Evolutionary conservation across 92 coral and sea anemone species (phyloP).

Genomic region (Siderastrea radians): DNA sequence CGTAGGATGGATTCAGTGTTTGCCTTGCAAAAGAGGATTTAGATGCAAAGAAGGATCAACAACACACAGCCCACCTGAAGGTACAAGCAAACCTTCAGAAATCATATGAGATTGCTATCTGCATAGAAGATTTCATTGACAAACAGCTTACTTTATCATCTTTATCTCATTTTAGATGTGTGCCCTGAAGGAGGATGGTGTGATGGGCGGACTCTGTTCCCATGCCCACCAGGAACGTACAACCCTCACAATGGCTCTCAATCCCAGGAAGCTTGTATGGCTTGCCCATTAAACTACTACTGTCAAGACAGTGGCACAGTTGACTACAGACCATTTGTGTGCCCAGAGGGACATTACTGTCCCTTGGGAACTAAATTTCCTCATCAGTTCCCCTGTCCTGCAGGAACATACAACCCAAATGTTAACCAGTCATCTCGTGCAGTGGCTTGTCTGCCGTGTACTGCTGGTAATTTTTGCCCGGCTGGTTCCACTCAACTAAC

Average conservation of each 20-base stretch:
- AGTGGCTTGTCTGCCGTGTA: slow-evolving; percentile 88
- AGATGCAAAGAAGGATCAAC: slow-evolving; percentile 92
- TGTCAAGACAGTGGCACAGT: slow-evolving; percentile 89
- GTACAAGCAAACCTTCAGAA: slow-evolving; percentile 13
- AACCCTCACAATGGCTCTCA: slow-evolving; percentile 85
- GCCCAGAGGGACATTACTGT: slow-evolving; percentile 96
- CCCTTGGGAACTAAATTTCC: slow-evolving; percentile 91
- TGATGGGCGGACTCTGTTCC: slow-evolving; percentile 91
- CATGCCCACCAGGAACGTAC: slow-evolving; percentile 94
- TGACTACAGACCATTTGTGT: slow-evolving; percentile 66
- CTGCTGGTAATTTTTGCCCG: slow-evolving; percentile 85
- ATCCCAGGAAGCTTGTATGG: slow-evolving; percentile 70
- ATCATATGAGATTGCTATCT: not conserved
- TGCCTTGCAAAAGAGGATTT: slow-evolving; percentile 82
- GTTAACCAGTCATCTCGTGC: slow-evolving; percentile 78
- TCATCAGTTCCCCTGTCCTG: slow-evolving; percentile 96
- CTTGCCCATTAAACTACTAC: slow-evolving; percentile 92
- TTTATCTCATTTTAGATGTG: slow-evolving; percentile 58
- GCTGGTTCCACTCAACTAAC: slow-evolving; percentile 85
- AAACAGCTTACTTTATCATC: not conserved
- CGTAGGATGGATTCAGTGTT: slow-evolving; percentile 80
- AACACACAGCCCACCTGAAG: slow-evolving; percentile 88
- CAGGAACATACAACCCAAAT: slow-evolving; percentile 92
- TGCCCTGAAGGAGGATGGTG: slow-evolving; percentile 98
- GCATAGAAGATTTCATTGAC: too few species aligned